Evolutionary conservation across 2,797 vertebrate genomes (phyloP), one percentile per base, ranked within the genome.

Genomic region (Coluber constrictor): DNA sequence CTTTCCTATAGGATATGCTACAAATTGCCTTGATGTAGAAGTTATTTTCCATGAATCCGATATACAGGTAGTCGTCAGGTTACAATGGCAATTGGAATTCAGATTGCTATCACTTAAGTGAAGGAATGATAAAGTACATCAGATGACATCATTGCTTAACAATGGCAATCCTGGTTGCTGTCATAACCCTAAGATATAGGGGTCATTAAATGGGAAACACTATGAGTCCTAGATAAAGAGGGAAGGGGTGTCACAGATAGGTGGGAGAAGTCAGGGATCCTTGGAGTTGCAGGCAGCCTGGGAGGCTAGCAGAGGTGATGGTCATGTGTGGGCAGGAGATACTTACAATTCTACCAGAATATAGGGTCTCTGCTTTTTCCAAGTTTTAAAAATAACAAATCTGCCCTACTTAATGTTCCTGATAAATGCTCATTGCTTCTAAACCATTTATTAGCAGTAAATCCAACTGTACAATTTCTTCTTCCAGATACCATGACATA

Each of bases 401-500:
- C 32, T 83, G 79, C 2, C 51, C n/a, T 56, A 32, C n/a, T 56
- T 88, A 18, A 3, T 1, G 25, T 43, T 13, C 27, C 15, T 23
- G 20, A 32, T 6, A 25, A 88, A 91, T n/a, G 0, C 10, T 3
- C 25, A n/a, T 61, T 87, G 3, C 23, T 86, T 13, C 13, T 47
- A 47, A 91, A 32, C 3, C 90, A 7, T 43, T 29, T 91, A 90
- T 3, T 27, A 93, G 13, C 29, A 90, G 70, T 5, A 4, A 54
- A 4, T 18, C 92, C 89, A 25, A 10, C 47, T 47, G 89, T 95
- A 13, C 29, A 90, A 5, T 95, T 96, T 96, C 87, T 89, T 0
- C 95, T 97, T 97, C n/a, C 96, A 99, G 99, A 96, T 98, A 99
- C 96, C 97, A 95, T 92, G 99, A 99, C 97, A 98, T 99, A 95